Base-by-base conservation (phyloP, 1,140 invertebrate genomes). In the Sinella curviseta region DNA sequence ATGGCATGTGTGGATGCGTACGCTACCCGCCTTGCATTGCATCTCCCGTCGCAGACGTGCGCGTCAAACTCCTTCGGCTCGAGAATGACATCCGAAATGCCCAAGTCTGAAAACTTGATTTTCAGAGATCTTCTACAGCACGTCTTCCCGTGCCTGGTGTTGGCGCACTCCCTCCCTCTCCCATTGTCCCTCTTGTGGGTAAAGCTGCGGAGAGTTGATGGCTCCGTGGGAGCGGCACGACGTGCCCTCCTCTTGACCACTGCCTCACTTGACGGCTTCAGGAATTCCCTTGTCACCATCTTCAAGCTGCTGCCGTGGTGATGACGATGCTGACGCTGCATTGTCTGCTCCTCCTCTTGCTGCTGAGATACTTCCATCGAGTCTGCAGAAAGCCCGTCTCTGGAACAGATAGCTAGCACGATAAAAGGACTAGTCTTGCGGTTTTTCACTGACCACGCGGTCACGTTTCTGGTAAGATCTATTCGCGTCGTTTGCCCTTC, bases 1-100 rank as follows among this genome's bases (percentile, higher is more conserved):
- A 92, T 87, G 0, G 93, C 92, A 85, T 94, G 93, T 82, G 92
- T 92, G 76, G 91, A 90, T 1, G 92, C 92, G 84, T 90, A 92
- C 0, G 78, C 55, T 2, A 81, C 78, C 0, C 82, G 77, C 0
- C 90, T 87, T 0, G 90, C 89, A 12, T 91, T 92, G 85, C 93
- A 94, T 39, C 91, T 88, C 1, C 93, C 93, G 74, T 90, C 90
- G 84, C 93, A 94, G 80, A 90, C 92, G 20, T 92, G 92, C 0
- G 92, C 92, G 84, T 94, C 92, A 84, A 93, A 93, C 28, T 87
- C 88, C 83, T 90, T 90, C 16, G 93, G 93, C 78, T 92, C 89
- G 14, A 93, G 87, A 48, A 94, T 92, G 14, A 79, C 57, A 26
- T 84, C 80, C 8, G 76, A 36, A n/a, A 84, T 81, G 1, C 74